Evolutionary conservation across 1,140 invertebrate genomes (phyloP).

Genomic region (Tachypleus tridentatus): DNA sequence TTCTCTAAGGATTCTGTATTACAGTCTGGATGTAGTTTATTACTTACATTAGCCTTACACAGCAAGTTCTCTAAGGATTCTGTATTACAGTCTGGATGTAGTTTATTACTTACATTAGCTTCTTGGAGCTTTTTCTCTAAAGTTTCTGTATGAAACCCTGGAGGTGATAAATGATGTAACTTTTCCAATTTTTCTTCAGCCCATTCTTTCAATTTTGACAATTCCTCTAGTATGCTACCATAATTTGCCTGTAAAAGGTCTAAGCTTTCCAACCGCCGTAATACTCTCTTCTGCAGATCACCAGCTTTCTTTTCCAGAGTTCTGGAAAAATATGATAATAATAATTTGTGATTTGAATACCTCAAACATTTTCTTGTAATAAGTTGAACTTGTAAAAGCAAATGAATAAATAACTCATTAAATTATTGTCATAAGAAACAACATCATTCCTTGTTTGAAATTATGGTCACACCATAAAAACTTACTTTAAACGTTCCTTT

Average conservation of each 20-base stretch:
- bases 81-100: too few relatives aligned
- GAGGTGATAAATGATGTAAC: conserved; percentile 41
- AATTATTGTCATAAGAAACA: too few relatives aligned
- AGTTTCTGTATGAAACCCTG: conserved; percentile 45
- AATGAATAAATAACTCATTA: too few relatives aligned
- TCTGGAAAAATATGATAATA: conserved; percentile 39
- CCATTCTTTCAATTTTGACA: conserved; percentile 51
- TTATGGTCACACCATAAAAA: background rate
- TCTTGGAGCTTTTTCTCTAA: conserved; percentile 26
- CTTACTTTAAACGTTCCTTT: conserved; percentile 3
- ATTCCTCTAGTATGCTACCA: conserved; percentile 46
- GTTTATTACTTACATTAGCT: conserved; percentile 25
- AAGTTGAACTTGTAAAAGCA: too few relatives aligned
- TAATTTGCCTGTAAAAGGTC: conserved; percentile 50
- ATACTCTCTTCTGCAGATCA: conserved; percentile 67
- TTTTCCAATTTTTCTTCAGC: conserved; percentile 54
- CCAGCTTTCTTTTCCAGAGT: conserved; percentile 64
- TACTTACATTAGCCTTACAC: too few relatives aligned
- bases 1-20: too few relatives aligned
- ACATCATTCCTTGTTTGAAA: too few relatives aligned
- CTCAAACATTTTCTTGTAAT: too few relatives aligned
- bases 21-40: too few relatives aligned
- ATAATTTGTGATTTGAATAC: too few relatives aligned
- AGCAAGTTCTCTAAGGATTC: too few relatives aligned
- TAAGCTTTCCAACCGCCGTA: conserved; percentile 47